These are phyloP conservation scores for Stylophora pistillata DNA, from an alignment of 64 coral and sea anemone genomes.

Conservation along the genomic window DNA sequence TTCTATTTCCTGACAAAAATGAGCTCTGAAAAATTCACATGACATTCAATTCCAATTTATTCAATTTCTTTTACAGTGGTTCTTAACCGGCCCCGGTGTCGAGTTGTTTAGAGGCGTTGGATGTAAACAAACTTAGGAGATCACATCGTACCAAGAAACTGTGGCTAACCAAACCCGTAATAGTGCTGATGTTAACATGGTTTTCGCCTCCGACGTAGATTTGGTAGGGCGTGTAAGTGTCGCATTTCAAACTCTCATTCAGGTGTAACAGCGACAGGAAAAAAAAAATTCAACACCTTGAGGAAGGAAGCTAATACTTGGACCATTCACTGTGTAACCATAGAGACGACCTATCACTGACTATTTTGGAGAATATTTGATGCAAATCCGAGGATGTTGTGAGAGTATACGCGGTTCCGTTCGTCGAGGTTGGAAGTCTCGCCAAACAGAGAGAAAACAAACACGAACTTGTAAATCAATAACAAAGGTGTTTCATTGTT, in stretches of 20 bases:
- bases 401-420: neutral
- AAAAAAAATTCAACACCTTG: neutral
- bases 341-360: conserved; percentile 18
- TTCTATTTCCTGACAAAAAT: neutral
- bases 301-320: neutral
- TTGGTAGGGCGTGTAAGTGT: neutral
- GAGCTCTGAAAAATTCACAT: neutral
- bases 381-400: neutral
- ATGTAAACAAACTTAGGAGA: neutral
- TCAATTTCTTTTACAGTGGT: neutral
- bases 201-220: neutral
- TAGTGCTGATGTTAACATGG: neutral
- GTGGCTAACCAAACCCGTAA: neutral
- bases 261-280: neutral
- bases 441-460: neutral
- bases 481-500: neutral
- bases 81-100: neutral
- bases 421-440: neutral
- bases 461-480: neutral
- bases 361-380: conserved; percentile 10
- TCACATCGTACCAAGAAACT: neutral
- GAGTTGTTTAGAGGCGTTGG: neutral
- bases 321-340: neutral
- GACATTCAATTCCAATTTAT: neutral
- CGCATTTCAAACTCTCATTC: neutral